Percentiles rank a stretch among this genome's conserved stretches.
These are phyloP conservation scores for Oikopleura dioica DNA, from an alignment of 23 tunicate genomes.

Conservation along the genomic window DNA sequence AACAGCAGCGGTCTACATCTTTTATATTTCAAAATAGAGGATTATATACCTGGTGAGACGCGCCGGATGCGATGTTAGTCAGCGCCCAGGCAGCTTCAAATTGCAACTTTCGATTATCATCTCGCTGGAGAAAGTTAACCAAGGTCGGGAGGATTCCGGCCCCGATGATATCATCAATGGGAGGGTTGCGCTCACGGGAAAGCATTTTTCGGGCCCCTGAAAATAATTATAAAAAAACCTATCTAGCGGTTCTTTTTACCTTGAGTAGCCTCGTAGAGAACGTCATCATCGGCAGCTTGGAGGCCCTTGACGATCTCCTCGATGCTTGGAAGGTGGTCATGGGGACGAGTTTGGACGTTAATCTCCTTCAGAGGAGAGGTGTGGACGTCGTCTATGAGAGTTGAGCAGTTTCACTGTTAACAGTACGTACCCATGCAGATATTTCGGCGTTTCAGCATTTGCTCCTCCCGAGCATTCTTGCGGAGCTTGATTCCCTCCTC, in stretches of 20 bases:
- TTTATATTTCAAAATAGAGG: too few species aligned
- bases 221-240: too few species aligned
- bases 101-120: conserved; percentile 42
- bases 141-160: conserved; percentile 42
- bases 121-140: conserved; percentile 55
- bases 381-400: conserved; percentile 27
- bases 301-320: conserved; percentile 29
- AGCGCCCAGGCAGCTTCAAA: conserved; percentile 99
- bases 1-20: conserved; percentile 65
- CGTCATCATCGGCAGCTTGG: neutral
- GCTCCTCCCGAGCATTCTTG: conserved; percentile 60
- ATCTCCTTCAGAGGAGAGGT: conserved; percentile 72
- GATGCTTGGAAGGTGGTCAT: conserved; percentile 22
- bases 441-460: conserved; percentile 60
- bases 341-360: conserved; percentile 20
- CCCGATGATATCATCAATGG: conserved; percentile 53
- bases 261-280: conserved; percentile 16
- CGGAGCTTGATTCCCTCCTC: conserved; percentile 52
- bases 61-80: conserved; percentile 94
- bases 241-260: too few species aligned
- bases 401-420: neutral
- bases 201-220: conserved; percentile 81
- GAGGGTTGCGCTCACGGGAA: conserved; percentile 77
- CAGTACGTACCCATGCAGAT: conserved; percentile 28
- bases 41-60: conserved; percentile 69